Conservation (phyloP, 2,113 vertebrate species). For the Panurus biarmicus region DNA sequence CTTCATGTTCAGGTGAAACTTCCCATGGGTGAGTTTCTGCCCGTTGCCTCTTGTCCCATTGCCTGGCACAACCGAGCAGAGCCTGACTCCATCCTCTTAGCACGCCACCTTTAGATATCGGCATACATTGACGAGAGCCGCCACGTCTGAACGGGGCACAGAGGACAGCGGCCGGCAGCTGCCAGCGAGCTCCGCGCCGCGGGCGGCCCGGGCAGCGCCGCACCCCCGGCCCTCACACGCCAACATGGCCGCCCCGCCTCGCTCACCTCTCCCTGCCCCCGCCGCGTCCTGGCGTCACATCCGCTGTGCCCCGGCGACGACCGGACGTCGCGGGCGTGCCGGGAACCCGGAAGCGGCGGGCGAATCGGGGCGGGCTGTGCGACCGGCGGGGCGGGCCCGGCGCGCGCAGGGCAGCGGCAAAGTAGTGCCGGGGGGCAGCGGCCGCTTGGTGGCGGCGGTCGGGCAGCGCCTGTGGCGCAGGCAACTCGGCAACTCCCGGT, state of each 20-base stretch:
- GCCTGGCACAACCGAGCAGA: background rate
- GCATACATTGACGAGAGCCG: too few species aligned
- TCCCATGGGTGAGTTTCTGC: background rate
- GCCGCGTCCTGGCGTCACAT: background rate
- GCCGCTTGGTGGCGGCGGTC: background rate
- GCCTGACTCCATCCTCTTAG: background rate
- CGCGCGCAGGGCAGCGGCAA: background rate
- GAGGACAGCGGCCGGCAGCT: background rate
- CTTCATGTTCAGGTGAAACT: background rate
- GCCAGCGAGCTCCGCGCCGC: rapidly evolving
- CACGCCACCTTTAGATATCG: background rate
- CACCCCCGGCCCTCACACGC: rapidly evolving
- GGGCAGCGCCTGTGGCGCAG: background rate
- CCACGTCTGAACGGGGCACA: background rate
- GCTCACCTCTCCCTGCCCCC: rapidly evolving
- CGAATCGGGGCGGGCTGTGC: background rate
- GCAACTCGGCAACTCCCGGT: background rate
- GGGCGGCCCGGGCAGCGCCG: rapidly evolving
- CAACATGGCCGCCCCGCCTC: background rate
- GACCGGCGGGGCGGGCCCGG: background rate
- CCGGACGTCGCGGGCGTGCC: background rate
- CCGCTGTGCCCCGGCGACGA: background rate
- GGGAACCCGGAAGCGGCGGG: background rate
- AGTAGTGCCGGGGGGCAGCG: background rate
- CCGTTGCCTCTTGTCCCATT: background rate